Conservation (phyloP, 2,797 vertebrate species). For the Cottoperca gobio region DNA sequence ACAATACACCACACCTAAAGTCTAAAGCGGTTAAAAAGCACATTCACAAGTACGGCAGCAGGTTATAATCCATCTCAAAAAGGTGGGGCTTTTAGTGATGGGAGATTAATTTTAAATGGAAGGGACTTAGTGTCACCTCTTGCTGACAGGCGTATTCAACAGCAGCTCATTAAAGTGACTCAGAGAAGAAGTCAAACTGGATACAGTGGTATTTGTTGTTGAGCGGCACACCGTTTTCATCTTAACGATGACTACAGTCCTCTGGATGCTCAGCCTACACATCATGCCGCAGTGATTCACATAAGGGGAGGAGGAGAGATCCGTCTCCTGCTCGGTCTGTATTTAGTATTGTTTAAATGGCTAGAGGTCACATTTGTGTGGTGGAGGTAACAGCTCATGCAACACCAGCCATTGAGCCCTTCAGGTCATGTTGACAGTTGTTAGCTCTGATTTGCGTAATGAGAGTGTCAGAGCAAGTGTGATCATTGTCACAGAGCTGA, state of each 20-base stretch:
- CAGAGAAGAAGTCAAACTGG: constrained; percentile 58
- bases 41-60: constrained; percentile 3
- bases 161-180: constrained; percentile 51
- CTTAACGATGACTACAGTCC: constrained; percentile 27
- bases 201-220: constrained; percentile 48
- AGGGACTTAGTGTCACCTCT: constrained; percentile 44
- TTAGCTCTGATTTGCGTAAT: constrained; percentile 65
- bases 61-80: constrained; percentile 30
- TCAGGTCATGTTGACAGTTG: constrained; percentile 66
- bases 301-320: constrained; percentile 16
- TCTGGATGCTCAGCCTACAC: constrained; percentile 15
- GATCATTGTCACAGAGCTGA: constrained; percentile 27
- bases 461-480: constrained; percentile 45
- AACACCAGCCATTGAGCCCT: constrained; percentile 69
- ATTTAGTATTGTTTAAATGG: constrained; percentile 61
- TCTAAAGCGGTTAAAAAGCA: constrained; percentile 17
- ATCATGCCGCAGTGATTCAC: constrained; percentile 44
- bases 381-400: constrained; percentile 55
- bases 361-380: constrained; percentile 53
- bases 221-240: constrained; percentile 31
- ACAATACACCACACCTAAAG: constrained; percentile 31
- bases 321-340: constrained; percentile 34
- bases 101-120: constrained; percentile 30
- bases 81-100: constrained; percentile 25
- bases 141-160: constrained; percentile 41